Conservation (phyloP, 1,140 invertebrate genomes). For the Subanguina moxae region DNA sequence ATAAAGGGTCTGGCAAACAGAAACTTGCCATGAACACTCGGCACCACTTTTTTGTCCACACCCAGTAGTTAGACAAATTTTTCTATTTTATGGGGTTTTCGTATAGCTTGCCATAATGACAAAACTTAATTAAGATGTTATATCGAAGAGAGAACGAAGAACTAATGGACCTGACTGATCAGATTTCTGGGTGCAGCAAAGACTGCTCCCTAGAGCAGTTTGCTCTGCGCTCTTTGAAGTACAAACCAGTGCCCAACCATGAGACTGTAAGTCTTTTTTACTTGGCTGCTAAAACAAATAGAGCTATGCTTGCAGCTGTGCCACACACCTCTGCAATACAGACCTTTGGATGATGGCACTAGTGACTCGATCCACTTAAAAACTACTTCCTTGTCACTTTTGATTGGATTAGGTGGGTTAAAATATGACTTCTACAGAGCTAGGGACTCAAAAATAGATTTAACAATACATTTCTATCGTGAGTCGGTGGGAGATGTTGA, state of each 20-base stretch:
- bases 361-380: too few relatives aligned
- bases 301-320: too few relatives aligned
- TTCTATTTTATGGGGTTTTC: neutral
- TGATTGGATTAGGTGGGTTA: too few relatives aligned
- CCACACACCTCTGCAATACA: too few relatives aligned
- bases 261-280: slow-evolving; percentile 15
- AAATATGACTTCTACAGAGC: too few relatives aligned
- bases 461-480: too few relatives aligned
- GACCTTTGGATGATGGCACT: too few relatives aligned
- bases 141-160: slow-evolving; percentile 17
- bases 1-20: neutral
- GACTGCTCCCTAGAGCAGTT: slow-evolving; percentile 6
- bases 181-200: slow-evolving; percentile 12
- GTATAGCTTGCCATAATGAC: neutral
- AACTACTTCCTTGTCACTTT: too few relatives aligned
- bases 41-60: neutral
- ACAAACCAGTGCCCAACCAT: slow-evolving; percentile 15
- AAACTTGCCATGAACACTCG: neutral
- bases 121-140: slow-evolving; percentile 7
- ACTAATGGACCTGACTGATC: slow-evolving; percentile 13
- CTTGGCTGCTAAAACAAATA: too few relatives aligned
- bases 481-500: too few relatives aligned
- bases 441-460: too few relatives aligned
- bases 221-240: slow-evolving; percentile 8
- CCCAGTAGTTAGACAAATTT: neutral